A percentile compares a stretch with the other conserved stretches of the same genome.
Evolutionary conservation across 2,888 invertebrate species (phyloP).

Genomic region (Cephus spinipes): DNA sequence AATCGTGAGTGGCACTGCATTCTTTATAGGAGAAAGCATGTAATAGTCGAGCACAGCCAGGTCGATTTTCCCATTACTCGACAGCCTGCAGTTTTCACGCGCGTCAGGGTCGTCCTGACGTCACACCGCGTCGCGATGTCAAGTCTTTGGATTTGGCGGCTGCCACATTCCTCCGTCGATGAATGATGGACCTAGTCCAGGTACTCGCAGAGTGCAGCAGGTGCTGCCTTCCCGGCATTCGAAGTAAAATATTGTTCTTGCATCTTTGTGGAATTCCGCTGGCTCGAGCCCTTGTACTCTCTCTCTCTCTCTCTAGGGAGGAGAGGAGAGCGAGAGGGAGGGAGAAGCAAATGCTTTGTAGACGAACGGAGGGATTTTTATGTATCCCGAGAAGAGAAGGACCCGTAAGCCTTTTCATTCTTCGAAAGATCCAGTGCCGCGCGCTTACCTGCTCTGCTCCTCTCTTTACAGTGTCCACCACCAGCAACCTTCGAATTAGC

Average conservation of each 20-base stretch:
- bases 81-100: too few species aligned
- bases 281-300: constrained; percentile 43
- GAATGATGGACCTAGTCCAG: constrained; percentile 11
- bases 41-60: too few species aligned
- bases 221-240: constrained; percentile 46
- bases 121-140: constrained; percentile 20
- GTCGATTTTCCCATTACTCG: too few species aligned
- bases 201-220: constrained; percentile 39
- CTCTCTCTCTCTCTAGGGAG: constrained; percentile 42
- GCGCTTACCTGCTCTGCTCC: not conserved
- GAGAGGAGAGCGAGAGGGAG: too few species aligned
- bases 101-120: not conserved
- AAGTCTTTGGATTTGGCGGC: constrained; percentile 10
- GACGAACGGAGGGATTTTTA: constrained; percentile 46
- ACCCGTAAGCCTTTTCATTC: constrained; percentile 54
- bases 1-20: too few species aligned
- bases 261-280: constrained; percentile 33
- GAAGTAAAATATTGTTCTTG: constrained; percentile 60
- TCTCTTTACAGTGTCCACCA: not conserved
- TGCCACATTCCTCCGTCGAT: too few species aligned
- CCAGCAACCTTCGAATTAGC: too few species aligned
- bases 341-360: not conserved
- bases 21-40: too few species aligned
- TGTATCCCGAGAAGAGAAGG: constrained; percentile 37
- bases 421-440: constrained; percentile 20